A percentile compares a stretch with the other conserved stretches of the same genome.
These are phyloP conservation scores for Mayetiola destructor DNA, from an alignment of 2,888 invertebrate genomes.

Conservation along the genomic window DNA sequence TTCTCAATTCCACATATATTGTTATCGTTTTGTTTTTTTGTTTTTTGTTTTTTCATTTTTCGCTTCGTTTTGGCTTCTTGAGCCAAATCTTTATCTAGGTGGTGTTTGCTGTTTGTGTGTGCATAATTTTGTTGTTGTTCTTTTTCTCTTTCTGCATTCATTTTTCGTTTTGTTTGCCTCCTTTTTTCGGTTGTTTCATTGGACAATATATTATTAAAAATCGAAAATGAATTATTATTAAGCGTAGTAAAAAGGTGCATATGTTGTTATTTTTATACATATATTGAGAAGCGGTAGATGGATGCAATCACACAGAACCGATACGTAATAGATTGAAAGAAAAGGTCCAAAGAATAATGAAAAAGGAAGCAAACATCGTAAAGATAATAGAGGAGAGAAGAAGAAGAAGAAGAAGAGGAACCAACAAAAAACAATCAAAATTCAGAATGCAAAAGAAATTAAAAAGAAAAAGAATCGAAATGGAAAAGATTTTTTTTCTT, in stretches of 20 bases:
- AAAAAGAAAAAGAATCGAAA: too few species aligned
- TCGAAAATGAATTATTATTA: constrained; percentile 12
- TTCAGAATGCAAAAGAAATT: too few species aligned
- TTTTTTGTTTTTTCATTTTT: not conserved
- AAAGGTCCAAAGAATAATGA: not conserved
- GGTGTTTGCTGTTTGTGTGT: too few species aligned
- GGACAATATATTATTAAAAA: constrained; percentile 2
- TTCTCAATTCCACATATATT: too few species aligned
- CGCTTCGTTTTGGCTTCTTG: too few species aligned
- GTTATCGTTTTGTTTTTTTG: not conserved
- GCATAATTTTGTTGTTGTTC: not conserved
- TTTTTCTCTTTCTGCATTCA: not conserved
- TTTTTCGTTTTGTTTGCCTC: not conserved
- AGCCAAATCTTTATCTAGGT: too few species aligned
- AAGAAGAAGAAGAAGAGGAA: not conserved
- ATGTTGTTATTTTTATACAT: not conserved
- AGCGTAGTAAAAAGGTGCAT: constrained; percentile 12
- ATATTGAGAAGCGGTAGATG: too few species aligned
- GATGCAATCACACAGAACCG: not conserved
- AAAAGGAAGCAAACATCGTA: constrained; percentile 11
- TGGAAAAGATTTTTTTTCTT: too few species aligned
- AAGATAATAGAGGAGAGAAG: not conserved
- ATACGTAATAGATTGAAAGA: not conserved
- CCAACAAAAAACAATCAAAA: too few species aligned
- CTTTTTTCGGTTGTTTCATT: not conserved